Percentiles rank a stretch among this genome's conserved stretches.
Evolutionary conservation across 2,113 vertebrate species (phyloP).

Genomic region (Myiopsitta monachus): DNA sequence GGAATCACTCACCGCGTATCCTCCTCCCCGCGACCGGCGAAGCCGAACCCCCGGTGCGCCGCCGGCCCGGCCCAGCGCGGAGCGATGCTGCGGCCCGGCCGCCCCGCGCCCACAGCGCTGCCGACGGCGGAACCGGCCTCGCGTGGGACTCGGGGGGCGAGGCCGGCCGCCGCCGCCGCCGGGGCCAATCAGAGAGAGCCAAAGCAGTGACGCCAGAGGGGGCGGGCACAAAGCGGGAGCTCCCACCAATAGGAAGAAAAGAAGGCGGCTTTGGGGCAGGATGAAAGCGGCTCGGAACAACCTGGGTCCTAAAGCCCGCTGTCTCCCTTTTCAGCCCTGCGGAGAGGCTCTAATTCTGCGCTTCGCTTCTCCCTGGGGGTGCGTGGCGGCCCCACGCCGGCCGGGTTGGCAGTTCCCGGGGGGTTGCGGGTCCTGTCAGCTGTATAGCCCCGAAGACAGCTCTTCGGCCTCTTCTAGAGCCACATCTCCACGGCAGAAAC

Average conservation of each 20-base stretch:
- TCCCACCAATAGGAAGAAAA: not conserved
- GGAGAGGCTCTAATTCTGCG: fast-evolving
- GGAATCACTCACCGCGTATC: not conserved
- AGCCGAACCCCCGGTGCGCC: not conserved
- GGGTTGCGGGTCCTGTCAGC: not conserved
- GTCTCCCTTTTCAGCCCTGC: fast-evolving
- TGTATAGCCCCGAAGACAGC: not conserved
- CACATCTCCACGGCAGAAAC: not conserved
- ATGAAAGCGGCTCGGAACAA: fast-evolving
- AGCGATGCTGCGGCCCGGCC: not conserved
- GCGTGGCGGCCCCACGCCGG: fast-evolving
- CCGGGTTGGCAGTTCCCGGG: fast-evolving
- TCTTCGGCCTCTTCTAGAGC: not conserved
- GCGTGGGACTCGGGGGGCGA: constrained; percentile 37
- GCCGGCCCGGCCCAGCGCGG: not conserved
- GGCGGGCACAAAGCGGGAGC: not conserved
- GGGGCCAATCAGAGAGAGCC: not conserved
- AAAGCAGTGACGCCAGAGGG: not conserved
- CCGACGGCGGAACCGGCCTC: constrained; percentile 27
- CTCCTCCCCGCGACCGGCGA: not conserved
- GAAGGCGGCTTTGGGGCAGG: not conserved
- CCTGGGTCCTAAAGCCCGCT: not conserved
- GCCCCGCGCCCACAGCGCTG: not conserved
- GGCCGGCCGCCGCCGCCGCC: not conserved
- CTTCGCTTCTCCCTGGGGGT: not conserved